Base-by-base conservation (phyloP, 1,140 invertebrate species). In the Zaprionus gabonicus region DNA sequence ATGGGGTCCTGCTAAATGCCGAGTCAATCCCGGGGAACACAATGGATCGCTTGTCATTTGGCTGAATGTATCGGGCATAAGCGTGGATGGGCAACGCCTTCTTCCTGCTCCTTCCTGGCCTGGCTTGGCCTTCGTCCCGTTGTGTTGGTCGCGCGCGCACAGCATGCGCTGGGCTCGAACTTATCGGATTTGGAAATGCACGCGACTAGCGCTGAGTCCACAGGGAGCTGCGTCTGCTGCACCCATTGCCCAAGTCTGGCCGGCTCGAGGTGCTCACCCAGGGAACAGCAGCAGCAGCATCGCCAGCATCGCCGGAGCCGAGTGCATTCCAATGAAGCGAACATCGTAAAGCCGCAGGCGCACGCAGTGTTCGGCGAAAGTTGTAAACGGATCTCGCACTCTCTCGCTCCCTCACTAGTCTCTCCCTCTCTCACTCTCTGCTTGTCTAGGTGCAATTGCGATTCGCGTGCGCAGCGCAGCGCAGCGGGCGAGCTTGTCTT, bases 391-490 rank as follows among this genome's bases (percentile, higher is more conserved):
- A 71, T 36, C 58, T 23, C 28, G 41, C 12, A 51, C 57, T 36
- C 27, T 58, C 66, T 56, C 17, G 1, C 13, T 23, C 13, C 4
- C 46, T 25, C 46, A 3, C 46, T 23, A 41, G 38, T 34, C 15
- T 59, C 36, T 31, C 13, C 23, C 31, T 36, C 58, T n/a, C 34
- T 36, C 17, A 28, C n/a, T 27, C 27, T 28, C n/a, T 44, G 3
- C 7, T n/a, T 20, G 27, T 34, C 12, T 66, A 13, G 27, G 25
- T 69, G 44, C 55, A 44, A 34, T 64, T 71, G 58, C 62, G n/a
- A 80, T 80, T 88, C 84, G 84, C 84, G 84, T 88, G 85, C 81
- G 65, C 75, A 51, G 55, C 81, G 65, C 75, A 51, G 55, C 84
- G 25, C 84, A 81, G 84, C 84, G 69, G 81, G 84, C 27, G 56